Conservation (phyloP, 2,113 vertebrate genomes). For the cat (Felis catus) region DNA sequence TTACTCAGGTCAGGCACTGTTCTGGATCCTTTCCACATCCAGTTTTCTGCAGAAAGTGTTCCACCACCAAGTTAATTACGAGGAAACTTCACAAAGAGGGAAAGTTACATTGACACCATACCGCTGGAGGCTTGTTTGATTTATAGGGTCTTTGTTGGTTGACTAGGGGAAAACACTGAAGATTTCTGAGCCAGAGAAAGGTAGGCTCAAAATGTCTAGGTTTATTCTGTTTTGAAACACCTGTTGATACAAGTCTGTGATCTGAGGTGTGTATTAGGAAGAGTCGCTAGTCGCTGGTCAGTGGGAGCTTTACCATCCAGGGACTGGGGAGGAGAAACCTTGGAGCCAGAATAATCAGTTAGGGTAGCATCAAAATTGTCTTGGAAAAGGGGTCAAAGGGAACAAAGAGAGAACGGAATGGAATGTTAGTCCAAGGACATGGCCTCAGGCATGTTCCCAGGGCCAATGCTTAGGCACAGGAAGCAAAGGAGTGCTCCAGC, state of each 20-base stretch:
- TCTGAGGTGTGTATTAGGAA: neutral
- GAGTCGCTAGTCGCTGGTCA: too few relatives aligned
- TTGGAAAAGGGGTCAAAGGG: neutral
- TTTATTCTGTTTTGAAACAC: neutral
- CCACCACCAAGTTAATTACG: neutral
- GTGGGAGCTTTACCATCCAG: fast-evolving
- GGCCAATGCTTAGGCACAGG: neutral
- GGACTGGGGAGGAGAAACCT: neutral
- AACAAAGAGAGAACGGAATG: neutral
- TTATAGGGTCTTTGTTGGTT: neutral
- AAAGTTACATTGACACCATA: neutral
- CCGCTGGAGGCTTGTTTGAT: neutral
- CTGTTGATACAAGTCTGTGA: neutral
- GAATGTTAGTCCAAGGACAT: neutral
- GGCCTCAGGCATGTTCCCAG: neutral
- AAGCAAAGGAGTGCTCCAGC: neutral
- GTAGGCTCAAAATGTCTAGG: too few relatives aligned
- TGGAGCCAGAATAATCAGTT: neutral
- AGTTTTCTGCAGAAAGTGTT: neutral
- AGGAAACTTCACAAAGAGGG: neutral
- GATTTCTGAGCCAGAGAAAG: neutral
- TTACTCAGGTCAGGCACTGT: fast-evolving
- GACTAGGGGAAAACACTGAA: neutral
- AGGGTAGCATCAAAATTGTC: neutral
- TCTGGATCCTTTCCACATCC: too few relatives aligned